These are phyloP conservation scores for Hirundo rustica DNA, from an alignment of 2,797 vertebrate genomes.

Conservation along the genomic window DNA sequence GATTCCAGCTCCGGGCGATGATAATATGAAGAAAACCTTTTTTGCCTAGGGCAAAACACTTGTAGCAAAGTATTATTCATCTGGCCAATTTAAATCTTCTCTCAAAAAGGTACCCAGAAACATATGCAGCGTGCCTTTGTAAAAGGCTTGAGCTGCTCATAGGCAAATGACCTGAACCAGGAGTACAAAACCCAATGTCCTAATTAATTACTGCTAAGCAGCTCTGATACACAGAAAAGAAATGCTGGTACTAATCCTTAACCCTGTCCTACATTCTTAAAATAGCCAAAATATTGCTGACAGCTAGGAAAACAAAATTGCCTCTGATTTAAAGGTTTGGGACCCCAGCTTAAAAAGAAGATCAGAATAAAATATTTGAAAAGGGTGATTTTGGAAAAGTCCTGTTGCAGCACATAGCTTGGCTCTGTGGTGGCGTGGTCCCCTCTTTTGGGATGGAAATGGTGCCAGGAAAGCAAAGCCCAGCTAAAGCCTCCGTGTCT, in stretches of 20 bases:
- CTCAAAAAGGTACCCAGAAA: slow-evolving; percentile 81
- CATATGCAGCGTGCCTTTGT: slow-evolving; percentile 83
- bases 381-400: not conserved
- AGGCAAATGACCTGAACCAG: slow-evolving; percentile 84
- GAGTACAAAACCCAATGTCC: slow-evolving; percentile 84
- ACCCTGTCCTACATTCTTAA: slow-evolving; percentile 85
- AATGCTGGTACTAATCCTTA: slow-evolving; percentile 82
- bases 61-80: slow-evolving; percentile 84
- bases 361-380: not conserved
- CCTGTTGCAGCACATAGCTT: not conserved
- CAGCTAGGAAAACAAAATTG: slow-evolving; percentile 78
- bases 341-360: slow-evolving; percentile 4
- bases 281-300: slow-evolving; percentile 83
- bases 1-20: slow-evolving; percentile 79
- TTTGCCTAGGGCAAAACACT: slow-evolving; percentile 83
- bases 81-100: slow-evolving; percentile 83
- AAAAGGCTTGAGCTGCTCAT: slow-evolving; percentile 77
- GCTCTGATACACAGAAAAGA: slow-evolving; percentile 81
- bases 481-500: not conserved
- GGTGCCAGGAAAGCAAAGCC: not conserved
- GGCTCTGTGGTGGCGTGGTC: rapidly evolving
- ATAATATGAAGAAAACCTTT: slow-evolving; percentile 78
- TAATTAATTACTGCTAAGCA: slow-evolving; percentile 87
- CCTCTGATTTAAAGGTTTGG: slow-evolving; percentile 49
- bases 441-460: not conserved